These are phyloP conservation scores for Tanypteryx hageni DNA, from an alignment of 2,888 invertebrate species.

Conservation along the genomic window DNA sequence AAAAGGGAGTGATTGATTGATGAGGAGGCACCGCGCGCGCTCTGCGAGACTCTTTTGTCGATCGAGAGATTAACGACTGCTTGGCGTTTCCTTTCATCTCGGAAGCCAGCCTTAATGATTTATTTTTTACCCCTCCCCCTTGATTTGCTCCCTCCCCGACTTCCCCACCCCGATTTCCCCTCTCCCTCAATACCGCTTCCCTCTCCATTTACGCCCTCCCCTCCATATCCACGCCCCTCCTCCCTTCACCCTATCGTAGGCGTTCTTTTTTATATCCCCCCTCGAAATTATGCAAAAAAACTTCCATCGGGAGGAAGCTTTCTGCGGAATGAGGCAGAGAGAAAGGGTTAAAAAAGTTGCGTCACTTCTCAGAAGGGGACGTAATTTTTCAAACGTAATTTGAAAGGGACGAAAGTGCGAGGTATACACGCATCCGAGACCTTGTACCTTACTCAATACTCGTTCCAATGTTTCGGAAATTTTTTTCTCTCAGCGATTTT, in stretches of 20 bases:
- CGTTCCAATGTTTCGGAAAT: not conserved
- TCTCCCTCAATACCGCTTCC: no score
- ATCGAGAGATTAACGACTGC: constrained; percentile 62
- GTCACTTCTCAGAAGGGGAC: not conserved
- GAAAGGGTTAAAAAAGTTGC: not conserved
- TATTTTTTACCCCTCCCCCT: not conserved
- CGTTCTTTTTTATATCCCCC: not conserved
- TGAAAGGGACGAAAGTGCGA: no score
- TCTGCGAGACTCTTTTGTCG: constrained; percentile 35
- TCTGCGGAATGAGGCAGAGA: no score
- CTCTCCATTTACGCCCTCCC: no score
- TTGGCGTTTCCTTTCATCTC: constrained; percentile 47
- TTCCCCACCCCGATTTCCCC: not conserved
- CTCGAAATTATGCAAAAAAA: not conserved
- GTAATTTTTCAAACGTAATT: no score
- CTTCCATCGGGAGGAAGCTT: not conserved
- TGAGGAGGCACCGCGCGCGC: constrained; percentile 26
- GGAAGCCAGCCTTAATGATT: constrained; percentile 16
- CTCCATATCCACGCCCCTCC: not conserved
- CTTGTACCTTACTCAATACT: no score
- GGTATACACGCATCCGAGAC: no score
- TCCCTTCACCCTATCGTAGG: not conserved
- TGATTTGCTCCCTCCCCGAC: not conserved
- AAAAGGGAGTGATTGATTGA: constrained; percentile 41
- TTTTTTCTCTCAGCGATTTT: not conserved